Evolutionary conservation across 2,113 vertebrate species (phyloP), one percentile per base, ranked within the genome.

Genomic region (Nerophis ophidion): DNA sequence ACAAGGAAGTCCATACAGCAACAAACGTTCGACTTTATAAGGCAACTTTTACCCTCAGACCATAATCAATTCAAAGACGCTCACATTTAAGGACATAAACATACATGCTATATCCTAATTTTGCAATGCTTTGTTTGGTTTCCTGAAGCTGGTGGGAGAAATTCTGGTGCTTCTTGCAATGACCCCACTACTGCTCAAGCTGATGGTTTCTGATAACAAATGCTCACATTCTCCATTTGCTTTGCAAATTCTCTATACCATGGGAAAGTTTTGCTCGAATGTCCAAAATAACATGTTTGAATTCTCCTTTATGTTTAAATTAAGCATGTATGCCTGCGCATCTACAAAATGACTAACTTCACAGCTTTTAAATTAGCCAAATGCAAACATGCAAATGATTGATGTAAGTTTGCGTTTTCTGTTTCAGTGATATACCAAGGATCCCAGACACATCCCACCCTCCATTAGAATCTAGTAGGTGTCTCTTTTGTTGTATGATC

Each of bases 361-460:
- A 12, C 8, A 17, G 10, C 9, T 7, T 62, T 68, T 19, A 17
- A 12, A 45, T 35, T 38, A 42, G 15, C 53, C 7, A 19, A 42
- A 52, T 35, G 33, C n/a, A 35, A 52, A n/a, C 48, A 34, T 47
- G 8, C 38, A 11, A 60, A 34, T 53, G 60, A 67, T 62, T 74
- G 44, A 66, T n/a, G 1, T 7, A 4, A 68, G 12, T 36, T 45
- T 71, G 49, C 42, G 60, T 47, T 65, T 72, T 83, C 57, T 84
- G 50, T 89, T 83, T 35, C 85, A 99, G 97, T 92, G 96, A 98
- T 89, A 98, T 97, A 89, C 96, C 95, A 86, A 90, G 95, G 92
- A 99, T 98, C 91, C 97, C 95, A 1, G 97, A 98, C 89, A 97
- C 92, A 72, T 96, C 95, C 80, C 95, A 97, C 74, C 95, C 97